phyloP scores from a whole-genome alignment of 2,888 invertebrate genomes.

The Aleiodes alternator region DNA sequence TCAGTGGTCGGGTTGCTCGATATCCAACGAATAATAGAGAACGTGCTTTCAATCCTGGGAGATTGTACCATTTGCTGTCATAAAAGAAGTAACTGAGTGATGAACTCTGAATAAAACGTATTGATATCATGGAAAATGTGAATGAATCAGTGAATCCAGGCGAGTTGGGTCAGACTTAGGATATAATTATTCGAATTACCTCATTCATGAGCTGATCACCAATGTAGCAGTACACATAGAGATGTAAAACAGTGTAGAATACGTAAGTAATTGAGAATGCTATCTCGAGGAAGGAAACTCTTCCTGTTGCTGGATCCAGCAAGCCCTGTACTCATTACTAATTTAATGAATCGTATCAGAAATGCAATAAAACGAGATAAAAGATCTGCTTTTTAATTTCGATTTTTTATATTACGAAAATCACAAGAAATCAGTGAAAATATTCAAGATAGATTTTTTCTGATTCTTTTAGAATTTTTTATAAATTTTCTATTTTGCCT shows the following conservation, averaged over 20 bases:
- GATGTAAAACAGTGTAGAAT: slow-evolving; percentile 51
- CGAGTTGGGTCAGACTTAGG: no score
- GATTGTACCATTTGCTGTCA: slow-evolving; percentile 50
- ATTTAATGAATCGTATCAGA: not conserved
- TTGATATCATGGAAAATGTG: not conserved
- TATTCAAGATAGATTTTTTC: no score
- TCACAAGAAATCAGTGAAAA: no score
- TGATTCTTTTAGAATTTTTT: no score
- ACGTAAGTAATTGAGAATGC: slow-evolving; percentile 49
- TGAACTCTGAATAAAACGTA: slow-evolving; percentile 42
- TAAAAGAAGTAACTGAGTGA: slow-evolving; percentile 47
- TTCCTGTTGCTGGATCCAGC: slow-evolving; percentile 42
- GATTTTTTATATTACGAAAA: no score
- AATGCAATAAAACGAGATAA: not conserved
- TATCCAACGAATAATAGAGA: slow-evolving; percentile 48
- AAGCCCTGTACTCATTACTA: slow-evolving; percentile 41
- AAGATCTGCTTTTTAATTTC: no score
- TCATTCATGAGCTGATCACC: slow-evolving; percentile 50
- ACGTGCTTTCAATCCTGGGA: slow-evolving; percentile 44
- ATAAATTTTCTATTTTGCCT: no score
- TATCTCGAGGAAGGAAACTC: slow-evolving; percentile 43
- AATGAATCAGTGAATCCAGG: no score
- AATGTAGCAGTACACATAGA: slow-evolving; percentile 55
- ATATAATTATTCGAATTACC: slow-evolving; percentile 37
- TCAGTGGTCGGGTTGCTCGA: slow-evolving; percentile 46